Evolutionary conservation across 1,140 invertebrate genomes (phyloP).

Genomic region (Battus philenor): DNA sequence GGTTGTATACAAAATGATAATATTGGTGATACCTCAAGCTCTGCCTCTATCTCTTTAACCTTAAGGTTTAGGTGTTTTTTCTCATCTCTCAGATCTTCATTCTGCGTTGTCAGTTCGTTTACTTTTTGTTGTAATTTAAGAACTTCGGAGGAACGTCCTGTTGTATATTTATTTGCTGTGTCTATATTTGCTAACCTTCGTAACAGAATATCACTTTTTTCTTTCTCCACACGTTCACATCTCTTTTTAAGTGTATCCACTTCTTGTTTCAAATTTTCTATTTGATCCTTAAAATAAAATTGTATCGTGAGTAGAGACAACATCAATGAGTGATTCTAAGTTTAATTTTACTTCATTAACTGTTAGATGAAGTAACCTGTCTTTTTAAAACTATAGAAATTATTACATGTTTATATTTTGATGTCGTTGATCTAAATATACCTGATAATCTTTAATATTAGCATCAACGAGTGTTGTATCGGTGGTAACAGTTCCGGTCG

Average conservation of each 20-base stretch:
- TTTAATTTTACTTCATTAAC: neutral
- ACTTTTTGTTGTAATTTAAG: constrained; percentile 88
- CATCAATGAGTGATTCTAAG: too few species aligned
- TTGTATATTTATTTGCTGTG: constrained; percentile 82
- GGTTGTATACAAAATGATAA: too few species aligned
- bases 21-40: constrained; percentile 76
- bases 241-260: constrained; percentile 81
- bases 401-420: too few species aligned
- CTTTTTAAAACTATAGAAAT: too few species aligned
- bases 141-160: constrained; percentile 79
- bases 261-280: constrained; percentile 82
- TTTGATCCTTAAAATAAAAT: constrained; percentile 76
- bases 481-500: constrained; percentile 59
- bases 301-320: too few species aligned
- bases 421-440: too few species aligned
- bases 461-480: constrained; percentile 65
- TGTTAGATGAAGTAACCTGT: neutral
- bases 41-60: constrained; percentile 84
- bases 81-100: constrained; percentile 88
- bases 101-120: constrained; percentile 85
- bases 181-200: constrained; percentile 85
- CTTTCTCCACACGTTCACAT: constrained; percentile 88
- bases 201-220: constrained; percentile 90
- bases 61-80: constrained; percentile 84
- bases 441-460: constrained; percentile 67